Evolutionary conservation across 92 coral and sea anemone genomes (phyloP).

Genomic region (Palythoa grandis): DNA sequence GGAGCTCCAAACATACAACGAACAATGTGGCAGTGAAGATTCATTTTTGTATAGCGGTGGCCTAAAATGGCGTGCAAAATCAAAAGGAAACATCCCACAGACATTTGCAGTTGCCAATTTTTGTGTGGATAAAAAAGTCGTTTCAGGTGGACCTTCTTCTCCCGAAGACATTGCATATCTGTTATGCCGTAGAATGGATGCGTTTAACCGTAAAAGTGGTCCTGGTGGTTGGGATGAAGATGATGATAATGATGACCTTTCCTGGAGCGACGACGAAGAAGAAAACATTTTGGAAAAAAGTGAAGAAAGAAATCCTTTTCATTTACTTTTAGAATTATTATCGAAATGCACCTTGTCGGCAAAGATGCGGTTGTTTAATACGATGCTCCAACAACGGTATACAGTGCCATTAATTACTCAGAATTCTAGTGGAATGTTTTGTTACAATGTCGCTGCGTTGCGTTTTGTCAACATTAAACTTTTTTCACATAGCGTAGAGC

Average conservation of each 20-base stretch:
- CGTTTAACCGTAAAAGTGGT: background rate
- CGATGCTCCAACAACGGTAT: constrained; percentile 2
- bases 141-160: background rate
- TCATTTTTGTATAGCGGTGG: background rate
- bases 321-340: background rate
- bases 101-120: background rate
- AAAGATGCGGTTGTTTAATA: constrained; percentile 8
- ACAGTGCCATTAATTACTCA: background rate
- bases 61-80: background rate
- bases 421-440: background rate
- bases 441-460: background rate
- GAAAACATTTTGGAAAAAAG: background rate
- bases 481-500: background rate
- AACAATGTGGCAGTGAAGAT: background rate
- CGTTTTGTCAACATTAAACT: background rate
- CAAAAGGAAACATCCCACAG: background rate
- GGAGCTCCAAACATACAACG: background rate
- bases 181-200: constrained; percentile 17
- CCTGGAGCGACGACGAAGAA: constrained; percentile 4
- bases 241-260: background rate
- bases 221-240: background rate
- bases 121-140: background rate
- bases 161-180: background rate
- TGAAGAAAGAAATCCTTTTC: background rate
- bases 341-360: background rate